Evolutionary conservation across 92 coral and sea anemone species (phyloP).

Genomic region (Palythoa caribaeorum): DNA sequence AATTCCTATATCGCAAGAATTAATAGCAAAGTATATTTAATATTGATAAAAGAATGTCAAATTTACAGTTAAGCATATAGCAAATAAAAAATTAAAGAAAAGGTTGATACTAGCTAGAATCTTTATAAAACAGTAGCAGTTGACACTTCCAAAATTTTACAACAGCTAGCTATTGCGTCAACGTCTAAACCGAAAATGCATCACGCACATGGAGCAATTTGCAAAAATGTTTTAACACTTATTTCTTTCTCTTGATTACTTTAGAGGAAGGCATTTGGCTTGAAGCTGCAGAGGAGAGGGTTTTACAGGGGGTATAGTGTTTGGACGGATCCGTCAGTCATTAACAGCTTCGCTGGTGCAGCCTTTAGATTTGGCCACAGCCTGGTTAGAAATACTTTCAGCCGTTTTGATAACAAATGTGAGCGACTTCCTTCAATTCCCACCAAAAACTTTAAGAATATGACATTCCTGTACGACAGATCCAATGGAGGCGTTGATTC

Average conservation of each 20-base stretch:
- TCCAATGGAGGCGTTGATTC: conserved; percentile 3
- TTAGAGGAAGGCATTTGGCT: conserved; percentile 5
- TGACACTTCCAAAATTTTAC: too few species aligned
- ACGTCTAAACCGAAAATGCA: too few species aligned
- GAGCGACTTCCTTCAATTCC: not conserved
- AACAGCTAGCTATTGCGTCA: too few species aligned
- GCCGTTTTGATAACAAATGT: conserved; percentile 1
- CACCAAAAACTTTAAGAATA: not conserved
- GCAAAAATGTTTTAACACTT: not conserved
- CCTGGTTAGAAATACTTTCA: not conserved
- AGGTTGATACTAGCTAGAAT: too few species aligned
- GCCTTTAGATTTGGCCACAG: conserved; percentile 24
- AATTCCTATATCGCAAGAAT: too few species aligned
- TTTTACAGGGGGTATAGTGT: not conserved
- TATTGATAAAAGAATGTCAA: too few species aligned
- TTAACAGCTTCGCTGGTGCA: conserved; percentile 7
- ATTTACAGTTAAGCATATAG: too few species aligned
- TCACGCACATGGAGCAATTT: too few species aligned
- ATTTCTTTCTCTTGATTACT: not conserved
- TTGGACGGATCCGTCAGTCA: conserved; percentile 10
- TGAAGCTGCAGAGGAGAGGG: not conserved
- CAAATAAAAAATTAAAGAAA: too few species aligned
- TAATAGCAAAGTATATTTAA: too few species aligned
- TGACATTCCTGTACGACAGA: not conserved
- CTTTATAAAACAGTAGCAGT: too few species aligned